Evolutionary conservation across 2,113 vertebrate species (phyloP).

Genomic region (Lophotis ruficrista): DNA sequence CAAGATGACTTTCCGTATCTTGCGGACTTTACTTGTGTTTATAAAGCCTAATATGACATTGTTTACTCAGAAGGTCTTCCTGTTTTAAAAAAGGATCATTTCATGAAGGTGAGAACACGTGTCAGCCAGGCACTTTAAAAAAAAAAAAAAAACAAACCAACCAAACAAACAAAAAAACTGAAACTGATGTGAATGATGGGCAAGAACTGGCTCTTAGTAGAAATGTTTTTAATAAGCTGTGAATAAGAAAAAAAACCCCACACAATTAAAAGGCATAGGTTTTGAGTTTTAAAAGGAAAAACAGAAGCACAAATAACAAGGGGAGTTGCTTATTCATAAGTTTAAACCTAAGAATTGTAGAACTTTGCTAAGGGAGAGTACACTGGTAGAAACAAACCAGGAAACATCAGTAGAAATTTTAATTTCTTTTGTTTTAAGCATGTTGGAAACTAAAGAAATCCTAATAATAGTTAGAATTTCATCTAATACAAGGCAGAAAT

Average conservation of each 20-base stretch:
- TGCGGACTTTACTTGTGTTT: neutral
- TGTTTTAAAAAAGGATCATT: neutral
- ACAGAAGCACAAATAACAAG: neutral
- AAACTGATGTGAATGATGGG: neutral
- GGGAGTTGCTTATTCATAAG: neutral
- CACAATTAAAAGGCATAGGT: neutral
- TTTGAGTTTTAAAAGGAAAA: neutral
- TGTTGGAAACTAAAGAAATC: neutral
- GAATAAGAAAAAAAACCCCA: neutral
- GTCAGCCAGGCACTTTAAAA: neutral
- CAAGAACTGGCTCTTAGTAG: neutral
- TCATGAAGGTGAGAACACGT: neutral
- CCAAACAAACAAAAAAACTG: neutral
- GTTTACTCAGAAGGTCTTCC: conserved; percentile 6
- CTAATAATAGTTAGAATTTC: neutral
- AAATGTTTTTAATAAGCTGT: neutral
- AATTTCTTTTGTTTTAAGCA: neutral
- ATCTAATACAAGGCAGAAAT: neutral
- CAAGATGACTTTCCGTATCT: neutral
- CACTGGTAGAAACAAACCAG: neutral
- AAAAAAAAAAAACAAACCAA: neutral
- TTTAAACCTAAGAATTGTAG: neutral
- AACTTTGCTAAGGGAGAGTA: neutral
- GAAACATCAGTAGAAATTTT: neutral
- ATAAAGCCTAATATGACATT: neutral